A percentile compares a stretch with the other conserved stretches of the same genome.
These are phyloP conservation scores for Dicrurus megarhynchus DNA, from an alignment of 2,113 vertebrate genomes.

Conservation along the genomic window DNA sequence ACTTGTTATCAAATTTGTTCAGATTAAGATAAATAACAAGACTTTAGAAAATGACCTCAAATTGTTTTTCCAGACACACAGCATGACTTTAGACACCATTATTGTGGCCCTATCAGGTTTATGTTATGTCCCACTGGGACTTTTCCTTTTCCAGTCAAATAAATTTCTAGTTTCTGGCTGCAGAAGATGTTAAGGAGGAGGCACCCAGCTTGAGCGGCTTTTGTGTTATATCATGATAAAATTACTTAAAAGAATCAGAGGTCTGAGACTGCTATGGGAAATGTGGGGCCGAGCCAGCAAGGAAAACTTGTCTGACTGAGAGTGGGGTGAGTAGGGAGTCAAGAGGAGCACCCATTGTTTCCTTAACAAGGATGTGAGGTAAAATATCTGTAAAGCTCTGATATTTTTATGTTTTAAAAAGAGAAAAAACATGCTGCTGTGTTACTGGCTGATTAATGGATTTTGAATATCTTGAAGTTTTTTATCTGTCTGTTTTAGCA, in stretches of 20 bases:
- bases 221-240: not conserved
- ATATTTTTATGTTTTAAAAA: not conserved
- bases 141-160: not conserved
- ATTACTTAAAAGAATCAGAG: not conserved
- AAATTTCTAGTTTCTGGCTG: not conserved
- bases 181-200: not conserved
- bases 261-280: not conserved
- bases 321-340: not conserved
- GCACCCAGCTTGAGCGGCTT: not conserved
- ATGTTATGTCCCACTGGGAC: not conserved
- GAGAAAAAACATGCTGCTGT: not conserved
- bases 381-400: not conserved
- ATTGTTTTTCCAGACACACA: not conserved
- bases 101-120: not conserved
- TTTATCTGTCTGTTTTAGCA: not conserved
- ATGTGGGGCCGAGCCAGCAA: not conserved
- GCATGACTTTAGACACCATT: not conserved
- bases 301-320: not conserved
- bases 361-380: not conserved
- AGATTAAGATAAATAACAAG: not conserved
- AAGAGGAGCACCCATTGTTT: not conserved
- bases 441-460: not conserved
- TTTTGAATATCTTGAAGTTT: not conserved
- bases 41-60: not conserved
- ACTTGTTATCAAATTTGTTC: not conserved